Percentiles rank a stretch among this genome's conserved stretches.
These are phyloP conservation scores for Cetoscarus ocellatus DNA, from an alignment of 2,797 vertebrate species.

Conservation along the genomic window DNA sequence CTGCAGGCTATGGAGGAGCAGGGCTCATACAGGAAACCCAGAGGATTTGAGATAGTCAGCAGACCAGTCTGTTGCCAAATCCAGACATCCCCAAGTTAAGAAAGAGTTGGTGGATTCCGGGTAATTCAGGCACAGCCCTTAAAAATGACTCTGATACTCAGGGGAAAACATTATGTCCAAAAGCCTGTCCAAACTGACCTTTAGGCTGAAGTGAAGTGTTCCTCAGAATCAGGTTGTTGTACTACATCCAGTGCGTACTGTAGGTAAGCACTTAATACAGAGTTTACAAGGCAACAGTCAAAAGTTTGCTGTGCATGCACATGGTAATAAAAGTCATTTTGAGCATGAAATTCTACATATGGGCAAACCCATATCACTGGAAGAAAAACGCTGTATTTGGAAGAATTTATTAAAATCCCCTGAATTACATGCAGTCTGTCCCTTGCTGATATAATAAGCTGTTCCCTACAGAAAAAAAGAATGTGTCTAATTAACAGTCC, in stretches of 20 bases:
- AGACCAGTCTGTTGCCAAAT: constrained; percentile 14
- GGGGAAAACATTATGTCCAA: constrained; percentile 37
- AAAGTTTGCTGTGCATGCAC: not conserved
- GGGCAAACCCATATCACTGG: not conserved
- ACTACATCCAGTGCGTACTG: constrained; percentile 16
- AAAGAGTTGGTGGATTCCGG: constrained; percentile 2
- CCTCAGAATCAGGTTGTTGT: constrained; percentile 22
- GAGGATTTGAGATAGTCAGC: constrained; percentile 29
- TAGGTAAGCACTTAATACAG: constrained; percentile 10
- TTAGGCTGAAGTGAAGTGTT: constrained; percentile 45
- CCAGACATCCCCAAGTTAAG: not conserved
- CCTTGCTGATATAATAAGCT: not conserved
- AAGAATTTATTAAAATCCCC: not conserved
- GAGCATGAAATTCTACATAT: constrained; percentile 19
- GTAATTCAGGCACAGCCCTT: constrained; percentile 15
- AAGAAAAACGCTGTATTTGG: not conserved
- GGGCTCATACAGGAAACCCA: constrained; percentile 50
- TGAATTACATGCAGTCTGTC: not conserved
- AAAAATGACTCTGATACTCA: constrained; percentile 23
- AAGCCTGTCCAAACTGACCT: constrained; percentile 40
- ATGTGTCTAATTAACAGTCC: constrained; percentile 8
- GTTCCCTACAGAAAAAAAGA: not conserved
- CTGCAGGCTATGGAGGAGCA: constrained; percentile 1
- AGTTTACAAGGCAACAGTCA: not conserved
- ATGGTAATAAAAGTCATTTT: constrained; percentile 4